phyloP scores from a whole-genome alignment of 30 jellyfish, hydroid and myxozoan genomes.

The Cassiopea andromeda region DNA sequence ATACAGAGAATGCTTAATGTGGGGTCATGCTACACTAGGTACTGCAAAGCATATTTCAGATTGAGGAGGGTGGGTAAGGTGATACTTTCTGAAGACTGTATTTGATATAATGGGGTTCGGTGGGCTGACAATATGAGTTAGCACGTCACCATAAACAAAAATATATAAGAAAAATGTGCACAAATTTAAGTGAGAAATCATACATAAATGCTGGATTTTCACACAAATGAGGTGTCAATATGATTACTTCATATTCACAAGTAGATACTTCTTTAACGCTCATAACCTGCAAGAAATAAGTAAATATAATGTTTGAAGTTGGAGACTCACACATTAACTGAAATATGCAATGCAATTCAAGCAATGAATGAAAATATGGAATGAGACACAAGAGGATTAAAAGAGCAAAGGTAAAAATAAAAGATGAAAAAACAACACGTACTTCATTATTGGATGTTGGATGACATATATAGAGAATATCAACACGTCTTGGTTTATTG shows the following conservation, averaged over 20 bases:
- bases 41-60: no score
- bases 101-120: no score
- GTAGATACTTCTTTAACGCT: slow-evolving; percentile 89
- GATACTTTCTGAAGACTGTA: no score
- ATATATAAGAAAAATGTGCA: background rate
- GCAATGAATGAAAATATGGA: background rate
- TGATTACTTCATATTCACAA: slow-evolving; percentile 89
- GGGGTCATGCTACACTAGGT: no score
- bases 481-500: slow-evolving; percentile 80
- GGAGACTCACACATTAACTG: background rate
- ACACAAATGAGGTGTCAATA: slow-evolving; percentile 80
- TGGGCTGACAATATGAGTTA: no score
- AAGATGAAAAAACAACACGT: background rate
- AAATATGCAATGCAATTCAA: background rate
- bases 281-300: slow-evolving; percentile 60
- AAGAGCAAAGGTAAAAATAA: no score
- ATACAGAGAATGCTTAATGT: no score
- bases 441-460: slow-evolving; percentile 89
- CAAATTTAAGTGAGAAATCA: slow-evolving; percentile 2
- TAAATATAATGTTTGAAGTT: no score
- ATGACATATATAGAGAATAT: slow-evolving; percentile 85
- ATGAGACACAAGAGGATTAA: no score
- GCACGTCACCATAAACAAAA: background rate
- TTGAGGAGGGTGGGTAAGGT: no score
- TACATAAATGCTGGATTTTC: slow-evolving; percentile 82